These are phyloP conservation scores for Phocoena phocoena DNA, from an alignment of 2,113 vertebrate genomes.

Conservation along the genomic window DNA sequence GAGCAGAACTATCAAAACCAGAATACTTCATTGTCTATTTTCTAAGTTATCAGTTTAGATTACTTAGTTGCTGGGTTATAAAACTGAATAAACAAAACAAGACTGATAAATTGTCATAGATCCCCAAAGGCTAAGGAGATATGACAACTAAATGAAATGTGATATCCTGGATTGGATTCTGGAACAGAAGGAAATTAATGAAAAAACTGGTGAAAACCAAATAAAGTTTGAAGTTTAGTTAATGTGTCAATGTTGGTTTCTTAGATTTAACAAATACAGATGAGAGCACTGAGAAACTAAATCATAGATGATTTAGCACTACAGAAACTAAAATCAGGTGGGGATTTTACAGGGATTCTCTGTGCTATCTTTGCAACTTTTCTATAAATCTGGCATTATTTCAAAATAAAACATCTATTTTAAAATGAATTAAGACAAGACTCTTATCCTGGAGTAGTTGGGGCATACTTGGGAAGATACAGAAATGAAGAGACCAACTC, in stretches of 20 bases:
- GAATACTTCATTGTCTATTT: background rate
- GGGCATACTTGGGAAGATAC: background rate
- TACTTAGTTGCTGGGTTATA: background rate
- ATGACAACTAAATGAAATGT: background rate
- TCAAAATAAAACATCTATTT: background rate
- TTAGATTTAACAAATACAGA: background rate
- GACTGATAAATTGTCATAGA: background rate
- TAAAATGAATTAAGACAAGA: background rate
- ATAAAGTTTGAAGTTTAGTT: background rate
- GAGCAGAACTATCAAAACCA: background rate
- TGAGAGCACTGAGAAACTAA: background rate
- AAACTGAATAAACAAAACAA: background rate
- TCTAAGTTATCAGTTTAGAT: background rate
- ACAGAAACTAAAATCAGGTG: background rate
- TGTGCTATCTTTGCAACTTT: background rate
- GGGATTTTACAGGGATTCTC: background rate
- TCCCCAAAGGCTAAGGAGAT: background rate
- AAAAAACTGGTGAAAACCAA: background rate
- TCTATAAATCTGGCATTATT: background rate
- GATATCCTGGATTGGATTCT: background rate
- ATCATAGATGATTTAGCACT: background rate
- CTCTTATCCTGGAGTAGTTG: background rate
- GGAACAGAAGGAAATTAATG: background rate
- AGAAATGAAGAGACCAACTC: background rate
- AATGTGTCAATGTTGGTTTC: background rate